Conservation (phyloP, 2,797 vertebrate species). For the Tolypeutes matacus region DNA sequence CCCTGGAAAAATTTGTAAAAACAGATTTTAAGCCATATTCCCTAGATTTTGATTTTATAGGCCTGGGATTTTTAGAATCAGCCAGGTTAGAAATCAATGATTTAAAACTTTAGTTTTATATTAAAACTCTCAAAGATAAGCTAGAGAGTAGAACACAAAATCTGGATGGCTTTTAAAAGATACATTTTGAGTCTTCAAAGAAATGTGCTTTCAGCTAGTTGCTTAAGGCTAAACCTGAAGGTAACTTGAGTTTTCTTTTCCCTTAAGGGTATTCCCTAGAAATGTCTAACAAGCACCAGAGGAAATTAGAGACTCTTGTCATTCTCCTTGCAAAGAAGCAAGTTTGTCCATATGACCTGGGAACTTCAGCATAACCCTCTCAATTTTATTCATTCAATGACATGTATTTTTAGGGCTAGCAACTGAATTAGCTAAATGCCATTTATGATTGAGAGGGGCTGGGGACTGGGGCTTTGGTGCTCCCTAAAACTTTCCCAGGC, state of each 20-base stretch:
- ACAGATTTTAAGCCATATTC: background rate
- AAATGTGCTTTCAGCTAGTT: background rate
- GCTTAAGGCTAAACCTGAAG: background rate
- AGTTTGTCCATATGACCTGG: background rate
- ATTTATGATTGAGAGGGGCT: background rate
- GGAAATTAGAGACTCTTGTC: background rate
- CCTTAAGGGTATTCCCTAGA: background rate
- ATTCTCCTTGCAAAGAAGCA: background rate
- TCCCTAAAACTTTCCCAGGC: background rate
- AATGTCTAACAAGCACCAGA: background rate
- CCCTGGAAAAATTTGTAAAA: background rate
- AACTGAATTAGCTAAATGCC: background rate
- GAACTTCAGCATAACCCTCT: background rate
- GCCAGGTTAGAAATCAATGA: background rate
- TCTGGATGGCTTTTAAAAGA: background rate
- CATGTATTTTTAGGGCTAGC: background rate
- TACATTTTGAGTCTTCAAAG: background rate
- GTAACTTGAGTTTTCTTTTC: background rate
- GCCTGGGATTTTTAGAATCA: background rate
- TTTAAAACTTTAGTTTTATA: background rate
- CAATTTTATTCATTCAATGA: background rate
- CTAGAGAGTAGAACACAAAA: background rate
- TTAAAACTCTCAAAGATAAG: background rate
- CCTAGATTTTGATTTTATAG: background rate
- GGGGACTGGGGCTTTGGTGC: background rate